Evolutionary conservation across 53 echinoderm and acorn worm genomes (phyloP).

Genomic region (Luidia sarsii): DNA sequence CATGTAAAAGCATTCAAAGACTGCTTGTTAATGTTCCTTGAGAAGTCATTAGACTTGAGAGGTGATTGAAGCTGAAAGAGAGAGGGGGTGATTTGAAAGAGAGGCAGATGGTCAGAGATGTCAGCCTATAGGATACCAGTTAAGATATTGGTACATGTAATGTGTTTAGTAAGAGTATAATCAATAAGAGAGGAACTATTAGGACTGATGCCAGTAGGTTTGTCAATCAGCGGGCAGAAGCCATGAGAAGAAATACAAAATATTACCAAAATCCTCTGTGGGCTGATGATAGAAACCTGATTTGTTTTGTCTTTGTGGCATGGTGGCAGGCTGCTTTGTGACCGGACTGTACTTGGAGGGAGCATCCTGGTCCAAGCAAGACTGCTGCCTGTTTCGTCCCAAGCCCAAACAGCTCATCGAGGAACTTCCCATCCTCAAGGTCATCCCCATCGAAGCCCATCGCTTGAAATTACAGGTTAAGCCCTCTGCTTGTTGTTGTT

Average conservation of each 20-base stretch:
- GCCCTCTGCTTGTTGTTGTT: no score
- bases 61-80: background rate
- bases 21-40: no score
- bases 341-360: constrained; percentile 96
- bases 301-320: background rate
- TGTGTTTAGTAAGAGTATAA: constrained; percentile 48
- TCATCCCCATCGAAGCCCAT: constrained; percentile 95
- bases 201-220: constrained; percentile 43
- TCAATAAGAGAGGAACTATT: constrained; percentile 27
- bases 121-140: background rate
- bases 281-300: background rate
- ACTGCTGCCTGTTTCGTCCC: constrained; percentile 77
- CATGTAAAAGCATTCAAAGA: no score
- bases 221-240: constrained; percentile 39
- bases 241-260: constrained; percentile 30
- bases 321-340: constrained; percentile 87
- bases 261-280: constrained; percentile 28
- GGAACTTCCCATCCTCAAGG: constrained; percentile 95
- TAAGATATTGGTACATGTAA: background rate
- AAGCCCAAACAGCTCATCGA: constrained; percentile 91
- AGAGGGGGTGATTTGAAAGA: constrained; percentile 3
- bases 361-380: constrained; percentile 88
- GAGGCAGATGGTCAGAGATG: constrained; percentile 1
- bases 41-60: no score
- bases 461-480: constrained; percentile 97